Conservation (phyloP, 92 coral and sea anemone species). For the Epizoanthus ramosus region DNA sequence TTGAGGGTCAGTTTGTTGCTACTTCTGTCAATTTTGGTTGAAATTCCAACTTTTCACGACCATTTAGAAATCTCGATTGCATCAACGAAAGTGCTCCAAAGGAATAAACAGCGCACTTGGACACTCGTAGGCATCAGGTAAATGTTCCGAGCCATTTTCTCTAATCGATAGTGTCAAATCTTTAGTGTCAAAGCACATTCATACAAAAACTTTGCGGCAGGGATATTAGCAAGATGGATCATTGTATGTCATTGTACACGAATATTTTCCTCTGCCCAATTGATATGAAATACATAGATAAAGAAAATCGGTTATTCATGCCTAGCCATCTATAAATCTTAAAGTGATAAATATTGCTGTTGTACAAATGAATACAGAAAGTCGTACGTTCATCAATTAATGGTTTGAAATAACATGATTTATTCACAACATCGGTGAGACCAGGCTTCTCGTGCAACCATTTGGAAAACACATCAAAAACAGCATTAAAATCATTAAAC, state of each 20-base stretch:
- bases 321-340: slow-evolving; percentile 26
- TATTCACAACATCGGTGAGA: slow-evolving; percentile 14
- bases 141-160: neutral
- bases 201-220: slow-evolving; percentile 30
- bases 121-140: neutral
- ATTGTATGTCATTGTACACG: neutral
- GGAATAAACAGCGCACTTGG: neutral
- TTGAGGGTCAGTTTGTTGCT: slow-evolving; percentile 33
- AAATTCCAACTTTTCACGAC: neutral
- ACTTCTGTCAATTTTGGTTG: neutral
- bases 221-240: no score
- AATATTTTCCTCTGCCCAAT: slow-evolving; percentile 11
- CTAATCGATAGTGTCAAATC: slow-evolving; percentile 7
- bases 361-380: slow-evolving; percentile 14
- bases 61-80: neutral
- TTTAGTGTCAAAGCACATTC: slow-evolving; percentile 17
- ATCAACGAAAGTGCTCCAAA: neutral
- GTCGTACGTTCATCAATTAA: neutral
- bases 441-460: slow-evolving; percentile 14
- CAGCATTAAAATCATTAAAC: neutral
- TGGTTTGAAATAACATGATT: slow-evolving; percentile 15
- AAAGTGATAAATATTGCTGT: slow-evolving; percentile 32
- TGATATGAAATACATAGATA: slow-evolving; percentile 30
- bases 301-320: slow-evolving; percentile 24
- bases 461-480: slow-evolving; percentile 5